Conservation (phyloP, 1,140 invertebrate genomes). For the Nymphalis io region DNA sequence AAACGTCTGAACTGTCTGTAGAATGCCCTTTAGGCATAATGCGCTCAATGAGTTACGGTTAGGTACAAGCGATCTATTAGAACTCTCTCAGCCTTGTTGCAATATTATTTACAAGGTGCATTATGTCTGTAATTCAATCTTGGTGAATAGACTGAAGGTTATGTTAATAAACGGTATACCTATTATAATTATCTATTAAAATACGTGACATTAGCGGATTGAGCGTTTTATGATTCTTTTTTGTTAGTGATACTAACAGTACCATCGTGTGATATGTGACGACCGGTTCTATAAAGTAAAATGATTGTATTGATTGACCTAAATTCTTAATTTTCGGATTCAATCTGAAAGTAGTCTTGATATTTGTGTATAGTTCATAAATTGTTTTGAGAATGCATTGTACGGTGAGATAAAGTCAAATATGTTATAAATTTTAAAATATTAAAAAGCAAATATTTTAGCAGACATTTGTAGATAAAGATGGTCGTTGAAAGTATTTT, state of each 20-base stretch:
- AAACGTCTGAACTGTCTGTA: conserved; percentile 31
- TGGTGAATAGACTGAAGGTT: background rate
- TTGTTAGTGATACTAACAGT: background rate
- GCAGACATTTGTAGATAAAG: background rate
- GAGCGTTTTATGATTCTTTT: background rate
- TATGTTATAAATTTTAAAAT: no score
- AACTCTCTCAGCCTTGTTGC: background rate
- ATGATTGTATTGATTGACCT: background rate
- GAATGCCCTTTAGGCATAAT: conserved; percentile 38
- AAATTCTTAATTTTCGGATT: conserved; percentile 4
- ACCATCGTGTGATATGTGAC: background rate
- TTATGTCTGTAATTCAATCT: conserved; percentile 5
- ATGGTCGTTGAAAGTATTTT: conserved; percentile 12
- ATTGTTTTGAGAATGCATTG: background rate
- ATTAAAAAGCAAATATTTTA: background rate
- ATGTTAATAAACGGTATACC: background rate
- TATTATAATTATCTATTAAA: background rate
- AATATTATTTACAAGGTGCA: conserved; percentile 3
- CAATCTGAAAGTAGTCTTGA: background rate
- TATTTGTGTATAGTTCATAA: background rate
- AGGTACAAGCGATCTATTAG: conserved; percentile 34
- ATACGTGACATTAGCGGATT: background rate
- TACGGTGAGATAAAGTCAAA: no score
- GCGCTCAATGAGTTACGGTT: conserved; percentile 36
- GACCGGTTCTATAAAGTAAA: background rate